Percentiles rank a stretch among this genome's conserved stretches.
These are phyloP conservation scores for Platycheirus rosarum DNA, from an alignment of 2,888 invertebrate genomes.

Conservation along the genomic window DNA sequence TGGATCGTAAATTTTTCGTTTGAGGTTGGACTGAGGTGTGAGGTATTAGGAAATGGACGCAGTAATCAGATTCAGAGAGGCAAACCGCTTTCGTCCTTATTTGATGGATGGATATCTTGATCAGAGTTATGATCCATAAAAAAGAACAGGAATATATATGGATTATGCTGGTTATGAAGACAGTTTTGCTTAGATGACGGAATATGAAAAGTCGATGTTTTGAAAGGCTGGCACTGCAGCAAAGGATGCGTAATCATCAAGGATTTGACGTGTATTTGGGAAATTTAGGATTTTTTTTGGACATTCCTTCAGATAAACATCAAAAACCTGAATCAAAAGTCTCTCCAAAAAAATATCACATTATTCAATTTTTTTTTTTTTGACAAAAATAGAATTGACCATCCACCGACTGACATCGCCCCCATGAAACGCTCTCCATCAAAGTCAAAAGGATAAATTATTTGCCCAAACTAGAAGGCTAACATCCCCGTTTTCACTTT, in stretches of 20 bases:
- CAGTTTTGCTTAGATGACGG: slow-evolving; percentile 34
- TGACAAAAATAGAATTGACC: too few species aligned
- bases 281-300: too few species aligned
- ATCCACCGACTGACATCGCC: too few species aligned
- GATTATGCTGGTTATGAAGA: slow-evolving; percentile 3
- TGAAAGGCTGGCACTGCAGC: not conserved
- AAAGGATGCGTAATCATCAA: slow-evolving; percentile 2
- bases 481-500: not conserved
- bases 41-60: slow-evolving; percentile 23
- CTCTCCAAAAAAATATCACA: too few species aligned
- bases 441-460: too few species aligned
- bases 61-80: slow-evolving; percentile 52
- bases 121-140: slow-evolving; percentile 67
- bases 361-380: too few species aligned
- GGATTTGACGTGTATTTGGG: too few species aligned
- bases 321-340: too few species aligned
- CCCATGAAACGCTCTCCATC: too few species aligned
- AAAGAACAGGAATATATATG: slow-evolving; percentile 21
- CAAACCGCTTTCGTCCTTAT: slow-evolving; percentile 53
- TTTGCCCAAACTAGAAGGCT: too few species aligned
- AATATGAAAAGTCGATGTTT: not conserved
- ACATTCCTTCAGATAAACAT: too few species aligned
- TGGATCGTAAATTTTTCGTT: slow-evolving; percentile 44
- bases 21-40: slow-evolving; percentile 6
- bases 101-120: slow-evolving; percentile 60